A percentile compares a stretch with the other conserved stretches of the same genome.
These are phyloP conservation scores for Gymnothorax javanicus DNA, from an alignment of 2,797 vertebrate species.

Conservation along the genomic window DNA sequence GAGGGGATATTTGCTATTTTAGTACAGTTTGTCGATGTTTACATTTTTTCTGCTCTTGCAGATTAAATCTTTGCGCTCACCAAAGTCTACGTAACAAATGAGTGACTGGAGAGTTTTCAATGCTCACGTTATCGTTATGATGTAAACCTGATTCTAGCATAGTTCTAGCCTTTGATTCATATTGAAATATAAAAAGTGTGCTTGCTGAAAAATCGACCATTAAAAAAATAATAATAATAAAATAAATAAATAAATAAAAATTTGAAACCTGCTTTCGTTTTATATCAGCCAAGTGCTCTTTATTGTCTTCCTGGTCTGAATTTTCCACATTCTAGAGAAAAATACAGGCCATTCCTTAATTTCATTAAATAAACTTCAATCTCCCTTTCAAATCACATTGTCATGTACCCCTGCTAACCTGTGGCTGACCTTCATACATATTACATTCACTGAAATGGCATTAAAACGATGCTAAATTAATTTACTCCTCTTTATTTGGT, in stretches of 20 bases:
- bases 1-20: not conserved
- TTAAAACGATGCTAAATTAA: constrained; percentile 45
- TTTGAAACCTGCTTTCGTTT: not conserved
- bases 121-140: not conserved
- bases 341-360: not conserved
- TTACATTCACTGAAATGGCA: constrained; percentile 53
- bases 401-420: constrained; percentile 37
- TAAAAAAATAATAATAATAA: not conserved
- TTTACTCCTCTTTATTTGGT: constrained; percentile 52
- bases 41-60: constrained; percentile 29
- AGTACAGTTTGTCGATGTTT: constrained; percentile 29
- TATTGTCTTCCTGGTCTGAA: not conserved
- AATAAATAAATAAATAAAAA: not conserved
- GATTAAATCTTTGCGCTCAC: constrained; percentile 21
- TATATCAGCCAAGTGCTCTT: not conserved
- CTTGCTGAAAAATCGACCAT: not conserved
- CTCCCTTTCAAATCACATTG: constrained; percentile 20
- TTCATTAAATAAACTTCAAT: constrained; percentile 34
- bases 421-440: constrained; percentile 51
- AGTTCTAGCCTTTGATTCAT: not conserved
- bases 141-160: not conserved
- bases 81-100: constrained; percentile 33
- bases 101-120: constrained; percentile 2
- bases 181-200: not conserved
- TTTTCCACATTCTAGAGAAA: not conserved